Evolutionary conservation across 92 coral and sea anemone genomes (phyloP), one percentile per base, ranked within the genome.

Genomic region (Zoanthus gigantus): DNA sequence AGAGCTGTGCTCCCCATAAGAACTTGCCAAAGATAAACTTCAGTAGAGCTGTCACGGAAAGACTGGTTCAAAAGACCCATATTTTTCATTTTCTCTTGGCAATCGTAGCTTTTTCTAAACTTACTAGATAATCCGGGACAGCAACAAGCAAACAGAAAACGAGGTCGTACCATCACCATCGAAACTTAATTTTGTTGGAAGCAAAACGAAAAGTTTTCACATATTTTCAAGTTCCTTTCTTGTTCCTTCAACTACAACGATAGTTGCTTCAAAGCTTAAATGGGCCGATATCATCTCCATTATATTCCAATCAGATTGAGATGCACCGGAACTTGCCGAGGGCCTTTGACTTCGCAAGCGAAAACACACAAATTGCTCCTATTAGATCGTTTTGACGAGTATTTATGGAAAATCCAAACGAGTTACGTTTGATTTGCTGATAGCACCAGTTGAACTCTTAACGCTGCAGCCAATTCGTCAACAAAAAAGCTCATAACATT

Each of bases 41-140:
- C 78, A 12, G 77, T 56, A 17, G 60, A 52, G 23, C 45, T 69
- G 45, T 83, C 77, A 68, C 8, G 53, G 29, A 34, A 47, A 57
- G 87, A 65, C 7, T 30, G 63, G 17, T 28, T 52, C 52, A 17
- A 67, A 0, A 68, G 34, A 44, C 69, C 87, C 66, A 72, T 83
- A 16, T 45, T n/a, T 37, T 68, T 34, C 32, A 46, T 65, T 29
- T 52, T 68, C 45, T 31, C 63, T 4, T 37, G 29, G 42, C 57
- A 29, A 18, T 68, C 77, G 18, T 56, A 69, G n/a, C 67, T 77
- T 77, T 54, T 77, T 42, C 54, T 77, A 15, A 77, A 77, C 23
- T 23, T 15, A 10, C 66, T 29, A 2, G 65, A 9, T 28, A 45
- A 30, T 13, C 82, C 82, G 12, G 53, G 48, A 54, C 82, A 77